phyloP scores from a whole-genome alignment of 2,113 vertebrate species.

The Tilapia sparmanii region DNA sequence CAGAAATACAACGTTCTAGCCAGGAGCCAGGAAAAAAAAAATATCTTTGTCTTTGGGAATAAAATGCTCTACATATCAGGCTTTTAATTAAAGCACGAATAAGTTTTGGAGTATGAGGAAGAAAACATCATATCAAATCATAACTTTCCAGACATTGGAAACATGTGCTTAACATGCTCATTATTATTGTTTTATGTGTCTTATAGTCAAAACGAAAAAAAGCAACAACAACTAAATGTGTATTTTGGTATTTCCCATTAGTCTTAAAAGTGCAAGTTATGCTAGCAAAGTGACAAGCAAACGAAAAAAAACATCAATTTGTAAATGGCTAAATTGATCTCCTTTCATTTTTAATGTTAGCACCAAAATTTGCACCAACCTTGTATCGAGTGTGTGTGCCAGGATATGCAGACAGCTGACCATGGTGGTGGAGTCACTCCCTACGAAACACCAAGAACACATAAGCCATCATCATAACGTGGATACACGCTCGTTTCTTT shows the following conservation, averaged over 20 bases:
- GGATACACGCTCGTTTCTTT: background rate
- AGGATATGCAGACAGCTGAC: slow-evolving; percentile 98
- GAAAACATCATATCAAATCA: background rate
- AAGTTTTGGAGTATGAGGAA: background rate
- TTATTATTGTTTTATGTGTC: background rate
- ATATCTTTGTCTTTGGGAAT: background rate
- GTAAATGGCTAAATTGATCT: background rate
- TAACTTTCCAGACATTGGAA: background rate
- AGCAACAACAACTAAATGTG: background rate
- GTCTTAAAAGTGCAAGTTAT: background rate
- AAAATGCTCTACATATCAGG: background rate
- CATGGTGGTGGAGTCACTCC: slow-evolving; percentile 91
- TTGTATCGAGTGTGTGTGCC: slow-evolving; percentile 94
- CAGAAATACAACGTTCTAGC: background rate
- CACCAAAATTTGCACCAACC: slow-evolving; percentile 66
- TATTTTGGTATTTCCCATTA: background rate
- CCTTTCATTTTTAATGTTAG: background rate
- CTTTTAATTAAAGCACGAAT: background rate
- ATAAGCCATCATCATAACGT: background rate
- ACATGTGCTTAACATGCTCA: background rate
- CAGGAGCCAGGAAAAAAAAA: background rate
- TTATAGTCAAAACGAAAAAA: background rate
- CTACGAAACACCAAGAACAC: slow-evolving; percentile 60
- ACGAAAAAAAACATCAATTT: background rate
- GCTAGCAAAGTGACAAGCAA: background rate